Evolutionary conservation across 2,113 vertebrate species (phyloP).

Genomic region (Rhipidura dahli): DNA sequence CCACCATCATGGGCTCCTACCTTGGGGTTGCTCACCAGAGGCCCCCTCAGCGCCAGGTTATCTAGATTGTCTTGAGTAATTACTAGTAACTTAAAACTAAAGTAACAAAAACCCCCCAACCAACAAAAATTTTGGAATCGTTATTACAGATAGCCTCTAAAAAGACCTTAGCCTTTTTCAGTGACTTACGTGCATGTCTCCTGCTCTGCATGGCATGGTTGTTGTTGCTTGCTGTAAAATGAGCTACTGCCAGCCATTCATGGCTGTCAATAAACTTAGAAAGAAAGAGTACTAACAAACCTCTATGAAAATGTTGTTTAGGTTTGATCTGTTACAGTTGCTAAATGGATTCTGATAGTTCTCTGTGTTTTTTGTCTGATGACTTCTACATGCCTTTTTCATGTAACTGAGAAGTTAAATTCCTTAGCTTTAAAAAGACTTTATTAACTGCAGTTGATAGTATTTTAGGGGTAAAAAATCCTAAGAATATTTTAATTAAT

Average conservation of each 20-base stretch:
- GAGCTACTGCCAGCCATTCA: background rate
- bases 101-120: background rate
- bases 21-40: conserved; percentile 90
- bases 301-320: background rate
- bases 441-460: background rate
- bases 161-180: background rate
- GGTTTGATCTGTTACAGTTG: background rate
- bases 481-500: background rate
- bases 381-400: background rate
- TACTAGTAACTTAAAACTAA: background rate
- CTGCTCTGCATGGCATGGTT: background rate
- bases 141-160: background rate
- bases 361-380: background rate
- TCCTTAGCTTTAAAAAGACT: background rate
- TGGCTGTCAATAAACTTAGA: background rate
- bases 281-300: background rate
- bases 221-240: background rate
- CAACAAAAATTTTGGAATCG: background rate
- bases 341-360: background rate
- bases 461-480: background rate
- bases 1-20: conserved; percentile 88
- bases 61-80: background rate
- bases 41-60: conserved; percentile 94
- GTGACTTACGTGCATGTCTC: background rate
- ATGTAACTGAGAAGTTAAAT: background rate